Evolutionary conservation across 2,797 vertebrate genomes (phyloP).

Genomic region (Bufotes viridis): DNA sequence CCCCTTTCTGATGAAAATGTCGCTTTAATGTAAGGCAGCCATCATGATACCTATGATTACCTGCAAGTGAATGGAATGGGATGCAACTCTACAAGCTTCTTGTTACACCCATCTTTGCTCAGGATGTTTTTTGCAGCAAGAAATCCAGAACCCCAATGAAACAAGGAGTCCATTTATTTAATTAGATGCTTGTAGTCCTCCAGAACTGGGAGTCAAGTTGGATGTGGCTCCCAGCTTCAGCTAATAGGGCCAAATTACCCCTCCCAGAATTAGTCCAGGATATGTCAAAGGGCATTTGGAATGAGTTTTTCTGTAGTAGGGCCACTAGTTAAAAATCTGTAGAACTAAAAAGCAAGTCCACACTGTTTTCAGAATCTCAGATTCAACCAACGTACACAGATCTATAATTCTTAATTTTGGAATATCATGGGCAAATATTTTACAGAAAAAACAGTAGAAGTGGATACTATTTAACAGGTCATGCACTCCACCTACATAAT

Average conservation of each 20-base stretch:
- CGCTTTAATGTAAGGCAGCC: too few species aligned
- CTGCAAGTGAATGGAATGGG: too few species aligned
- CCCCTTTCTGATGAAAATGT: too few species aligned
- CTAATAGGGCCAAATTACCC: not conserved
- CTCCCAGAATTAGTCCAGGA: not conserved
- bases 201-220: not conserved
- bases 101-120: too few species aligned
- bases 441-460: not conserved
- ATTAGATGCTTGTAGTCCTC: not conserved
- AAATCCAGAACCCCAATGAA: too few species aligned
- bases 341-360: not conserved
- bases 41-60: too few species aligned
- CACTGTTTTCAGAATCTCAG: not conserved
- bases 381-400: not conserved
- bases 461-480: not conserved
- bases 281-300: not conserved
- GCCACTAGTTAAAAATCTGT: not conserved
- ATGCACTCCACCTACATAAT: constrained; percentile 83
- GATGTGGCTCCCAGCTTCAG: not conserved
- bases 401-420: not conserved
- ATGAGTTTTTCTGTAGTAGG: not conserved
- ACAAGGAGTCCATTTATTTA: too few species aligned
- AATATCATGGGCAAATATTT: not conserved
- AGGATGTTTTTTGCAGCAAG: too few species aligned
- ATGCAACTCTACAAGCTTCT: not conserved